Conservation (phyloP, 2,797 vertebrate genomes). For the Myoxocephalus aenaeus region DNA sequence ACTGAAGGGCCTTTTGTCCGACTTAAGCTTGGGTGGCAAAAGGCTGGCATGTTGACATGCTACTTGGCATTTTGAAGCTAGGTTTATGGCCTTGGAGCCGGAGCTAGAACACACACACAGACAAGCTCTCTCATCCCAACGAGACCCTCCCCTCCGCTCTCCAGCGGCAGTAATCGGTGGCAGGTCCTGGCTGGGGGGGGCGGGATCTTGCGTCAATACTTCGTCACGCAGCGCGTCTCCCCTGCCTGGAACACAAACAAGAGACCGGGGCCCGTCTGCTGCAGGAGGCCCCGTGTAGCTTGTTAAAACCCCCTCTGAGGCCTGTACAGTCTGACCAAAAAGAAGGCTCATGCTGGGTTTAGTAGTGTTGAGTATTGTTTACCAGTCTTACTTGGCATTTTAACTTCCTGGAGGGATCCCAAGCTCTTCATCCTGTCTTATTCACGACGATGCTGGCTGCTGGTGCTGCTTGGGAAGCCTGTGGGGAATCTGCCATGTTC, state of each 20-base stretch:
- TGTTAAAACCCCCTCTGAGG: slow-evolving; percentile 66
- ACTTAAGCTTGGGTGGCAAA: slow-evolving; percentile 75
- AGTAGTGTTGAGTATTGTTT: slow-evolving; percentile 31
- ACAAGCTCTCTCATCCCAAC: slow-evolving; percentile 60
- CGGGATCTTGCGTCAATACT: slow-evolving; percentile 82
- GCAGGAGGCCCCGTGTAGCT: slow-evolving; percentile 69
- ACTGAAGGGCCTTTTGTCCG: slow-evolving; percentile 73
- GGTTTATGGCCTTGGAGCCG: slow-evolving; percentile 75
- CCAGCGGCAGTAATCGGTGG: slow-evolving; percentile 76
- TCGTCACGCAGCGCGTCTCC: slow-evolving; percentile 78
- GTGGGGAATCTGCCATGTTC: slow-evolving; percentile 3
- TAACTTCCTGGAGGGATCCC: slow-evolving; percentile 11
- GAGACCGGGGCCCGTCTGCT: slow-evolving; percentile 66
- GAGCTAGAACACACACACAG: slow-evolving; percentile 72
- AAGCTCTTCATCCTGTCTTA: slow-evolving; percentile 4
- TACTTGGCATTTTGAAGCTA: slow-evolving; percentile 76
- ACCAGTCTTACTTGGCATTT: slow-evolving; percentile 28
- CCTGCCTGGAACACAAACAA: slow-evolving; percentile 80
- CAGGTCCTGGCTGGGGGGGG: slow-evolving; percentile 65
- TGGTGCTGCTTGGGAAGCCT: slow-evolving; percentile 2
- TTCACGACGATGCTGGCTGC: slow-evolving; percentile 13
- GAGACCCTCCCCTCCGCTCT: slow-evolving; percentile 62
- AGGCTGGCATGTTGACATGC: slow-evolving; percentile 74
- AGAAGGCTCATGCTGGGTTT: slow-evolving; percentile 36
- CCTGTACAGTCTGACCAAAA: slow-evolving; percentile 30